Percentiles rank a stretch among this genome's conserved stretches.
These are phyloP conservation scores for Gadopsis marmoratus DNA, from an alignment of 2,797 vertebrate genomes.

Conservation along the genomic window DNA sequence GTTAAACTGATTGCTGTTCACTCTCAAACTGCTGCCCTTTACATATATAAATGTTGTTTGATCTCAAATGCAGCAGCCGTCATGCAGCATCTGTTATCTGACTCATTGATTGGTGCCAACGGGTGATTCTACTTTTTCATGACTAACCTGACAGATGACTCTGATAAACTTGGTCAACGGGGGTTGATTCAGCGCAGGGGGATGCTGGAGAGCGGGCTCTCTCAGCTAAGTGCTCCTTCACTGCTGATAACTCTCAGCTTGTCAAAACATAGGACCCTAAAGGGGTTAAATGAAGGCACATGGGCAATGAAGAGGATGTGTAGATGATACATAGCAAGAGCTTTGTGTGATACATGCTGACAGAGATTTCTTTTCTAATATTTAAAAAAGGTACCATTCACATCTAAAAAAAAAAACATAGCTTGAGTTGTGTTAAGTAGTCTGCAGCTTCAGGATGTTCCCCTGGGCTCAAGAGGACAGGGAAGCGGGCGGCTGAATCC, in stretches of 20 bases:
- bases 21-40: constrained; percentile 20
- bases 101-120: constrained; percentile 46
- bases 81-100: constrained; percentile 43
- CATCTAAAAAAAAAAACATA: constrained; percentile 16
- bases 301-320: background rate
- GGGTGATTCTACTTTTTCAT: constrained; percentile 41
- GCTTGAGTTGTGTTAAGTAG: constrained; percentile 43
- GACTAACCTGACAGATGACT: constrained; percentile 46
- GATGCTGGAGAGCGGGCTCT: constrained; percentile 57
- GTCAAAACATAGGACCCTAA: constrained; percentile 31
- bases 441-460: constrained; percentile 78
- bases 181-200: constrained; percentile 52
- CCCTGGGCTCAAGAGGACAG: constrained; percentile 71
- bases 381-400: constrained; percentile 26
- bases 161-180: constrained; percentile 30
- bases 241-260: constrained; percentile 42
- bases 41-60: constrained; percentile 29
- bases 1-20: constrained; percentile 6
- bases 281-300: constrained; percentile 23
- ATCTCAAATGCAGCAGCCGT: constrained; percentile 28
- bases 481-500: constrained; percentile 75
- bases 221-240: constrained; percentile 22
- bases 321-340: constrained; percentile 1
- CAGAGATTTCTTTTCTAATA: constrained; percentile 6
- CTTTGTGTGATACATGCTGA: background rate